These are phyloP conservation scores for Etia nguti DNA, from an alignment of 2,113 vertebrate genomes.

Conservation along the genomic window DNA sequence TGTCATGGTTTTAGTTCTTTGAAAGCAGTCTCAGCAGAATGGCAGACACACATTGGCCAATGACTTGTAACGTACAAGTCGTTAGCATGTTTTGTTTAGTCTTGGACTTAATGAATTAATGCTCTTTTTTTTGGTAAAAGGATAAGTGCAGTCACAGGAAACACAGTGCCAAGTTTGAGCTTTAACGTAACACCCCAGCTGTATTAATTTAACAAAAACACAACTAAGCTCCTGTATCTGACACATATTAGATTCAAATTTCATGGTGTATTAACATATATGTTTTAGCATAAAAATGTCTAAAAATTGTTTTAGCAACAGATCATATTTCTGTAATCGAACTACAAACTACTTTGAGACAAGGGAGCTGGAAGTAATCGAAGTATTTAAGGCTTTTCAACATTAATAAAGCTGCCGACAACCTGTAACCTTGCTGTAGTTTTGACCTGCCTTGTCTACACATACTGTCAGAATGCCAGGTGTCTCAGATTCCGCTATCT, in stretches of 20 bases:
- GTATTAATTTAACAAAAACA: background rate
- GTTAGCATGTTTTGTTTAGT: background rate
- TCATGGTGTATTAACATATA: background rate
- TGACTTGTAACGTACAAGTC: background rate
- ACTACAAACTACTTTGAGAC: background rate
- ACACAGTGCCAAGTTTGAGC: background rate
- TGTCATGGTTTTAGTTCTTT: background rate
- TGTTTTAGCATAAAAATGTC: background rate
- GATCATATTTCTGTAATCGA: background rate
- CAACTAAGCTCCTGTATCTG: background rate
- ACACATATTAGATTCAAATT: background rate
- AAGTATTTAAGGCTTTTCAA: background rate
- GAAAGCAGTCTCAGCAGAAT: background rate
- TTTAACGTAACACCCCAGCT: background rate
- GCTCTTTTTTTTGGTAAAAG: background rate
- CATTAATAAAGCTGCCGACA: background rate
- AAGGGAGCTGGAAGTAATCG: background rate
- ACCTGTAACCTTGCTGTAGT: background rate
- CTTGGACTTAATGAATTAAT: background rate
- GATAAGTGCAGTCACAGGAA: background rate
- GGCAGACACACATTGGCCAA: background rate
- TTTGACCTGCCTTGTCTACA: background rate
- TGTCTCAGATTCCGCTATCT: background rate
- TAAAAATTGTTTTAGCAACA: background rate
- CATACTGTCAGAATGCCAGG: background rate